Evolutionary conservation across 2,113 vertebrate genomes (phyloP).

Genomic region (Corythaixoides concolor): DNA sequence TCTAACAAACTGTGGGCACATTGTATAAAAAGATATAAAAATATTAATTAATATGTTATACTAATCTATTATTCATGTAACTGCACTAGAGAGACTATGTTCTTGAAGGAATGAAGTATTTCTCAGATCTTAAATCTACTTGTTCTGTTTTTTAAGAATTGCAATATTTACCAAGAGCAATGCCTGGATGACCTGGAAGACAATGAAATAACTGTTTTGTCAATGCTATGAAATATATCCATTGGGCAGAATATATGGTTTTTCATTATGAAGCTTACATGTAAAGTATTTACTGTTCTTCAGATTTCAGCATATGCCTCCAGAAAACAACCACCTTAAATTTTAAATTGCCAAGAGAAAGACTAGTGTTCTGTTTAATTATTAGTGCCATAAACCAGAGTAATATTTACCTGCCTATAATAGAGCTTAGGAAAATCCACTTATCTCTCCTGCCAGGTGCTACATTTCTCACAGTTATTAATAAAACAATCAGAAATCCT

Average conservation of each 20-base stretch:
- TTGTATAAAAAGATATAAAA: constrained; percentile 11
- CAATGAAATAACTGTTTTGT: neutral
- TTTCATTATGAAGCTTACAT: neutral
- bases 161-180: neutral
- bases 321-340: neutral
- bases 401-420: constrained; percentile 69
- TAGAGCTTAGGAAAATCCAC: constrained; percentile 57
- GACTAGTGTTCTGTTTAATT: constrained; percentile 71
- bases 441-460: constrained; percentile 74
- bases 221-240: neutral
- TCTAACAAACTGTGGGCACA: neutral
- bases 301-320: neutral
- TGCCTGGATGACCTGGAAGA: neutral
- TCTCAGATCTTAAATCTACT: constrained; percentile 5
- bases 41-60: constrained; percentile 1
- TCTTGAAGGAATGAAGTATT: constrained; percentile 14
- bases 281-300: neutral
- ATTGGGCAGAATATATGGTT: neutral
- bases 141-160: neutral
- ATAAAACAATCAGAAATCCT: constrained; percentile 54
- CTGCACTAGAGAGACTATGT: neutral
- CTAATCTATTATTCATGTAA: constrained; percentile 54
- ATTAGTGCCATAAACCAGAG: constrained; percentile 71
- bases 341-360: constrained; percentile 17
- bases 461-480: constrained; percentile 72